A percentile compares a stretch with the other conserved stretches of the same genome.
phyloP scores from a whole-genome alignment of 2,888 invertebrate species.

The Automeris io region DNA sequence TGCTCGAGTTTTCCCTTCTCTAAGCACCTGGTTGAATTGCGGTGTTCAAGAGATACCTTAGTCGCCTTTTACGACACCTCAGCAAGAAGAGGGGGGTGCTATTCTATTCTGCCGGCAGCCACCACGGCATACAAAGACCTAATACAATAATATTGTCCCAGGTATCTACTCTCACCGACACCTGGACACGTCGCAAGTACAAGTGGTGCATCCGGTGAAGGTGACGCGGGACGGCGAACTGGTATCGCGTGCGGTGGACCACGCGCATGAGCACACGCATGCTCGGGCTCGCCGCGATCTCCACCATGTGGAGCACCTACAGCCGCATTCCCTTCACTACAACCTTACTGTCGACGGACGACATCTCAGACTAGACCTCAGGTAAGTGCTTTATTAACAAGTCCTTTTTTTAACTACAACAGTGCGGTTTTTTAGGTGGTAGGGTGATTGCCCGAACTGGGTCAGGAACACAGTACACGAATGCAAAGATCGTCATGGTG shows the following conservation, averaged over 20 bases:
- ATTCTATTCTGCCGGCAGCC: too few species aligned
- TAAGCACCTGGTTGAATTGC: too few species aligned
- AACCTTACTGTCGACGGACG: conserved; percentile 66
- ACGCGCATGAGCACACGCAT: conserved; percentile 69
- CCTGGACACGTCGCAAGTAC: conserved; percentile 70
- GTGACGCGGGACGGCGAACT: conserved; percentile 76
- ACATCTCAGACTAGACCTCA: conserved; percentile 61
- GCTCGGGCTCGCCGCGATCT: conserved; percentile 71
- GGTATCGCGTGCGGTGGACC: conserved; percentile 74
- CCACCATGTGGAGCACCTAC: conserved; percentile 39
- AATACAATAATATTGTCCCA: too few species aligned
- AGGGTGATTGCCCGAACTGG: too few species aligned
- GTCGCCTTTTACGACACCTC: too few species aligned
- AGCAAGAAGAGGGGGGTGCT: too few species aligned
- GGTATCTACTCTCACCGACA: conserved; percentile 70
- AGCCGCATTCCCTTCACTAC: conserved; percentile 59
- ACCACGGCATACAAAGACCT: too few species aligned
- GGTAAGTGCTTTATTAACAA: conserved; percentile 35
- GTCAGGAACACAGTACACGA: too few species aligned
- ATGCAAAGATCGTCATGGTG: too few species aligned
- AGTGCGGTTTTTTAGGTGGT: too few species aligned
- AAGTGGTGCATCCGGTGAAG: conserved; percentile 79
- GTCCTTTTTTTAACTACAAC: neutral
- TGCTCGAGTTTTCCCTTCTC: too few species aligned
- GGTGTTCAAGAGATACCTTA: too few species aligned